phyloP scores from a whole-genome alignment of 2,113 vertebrate species.

The Microtus pennsylvanicus region DNA sequence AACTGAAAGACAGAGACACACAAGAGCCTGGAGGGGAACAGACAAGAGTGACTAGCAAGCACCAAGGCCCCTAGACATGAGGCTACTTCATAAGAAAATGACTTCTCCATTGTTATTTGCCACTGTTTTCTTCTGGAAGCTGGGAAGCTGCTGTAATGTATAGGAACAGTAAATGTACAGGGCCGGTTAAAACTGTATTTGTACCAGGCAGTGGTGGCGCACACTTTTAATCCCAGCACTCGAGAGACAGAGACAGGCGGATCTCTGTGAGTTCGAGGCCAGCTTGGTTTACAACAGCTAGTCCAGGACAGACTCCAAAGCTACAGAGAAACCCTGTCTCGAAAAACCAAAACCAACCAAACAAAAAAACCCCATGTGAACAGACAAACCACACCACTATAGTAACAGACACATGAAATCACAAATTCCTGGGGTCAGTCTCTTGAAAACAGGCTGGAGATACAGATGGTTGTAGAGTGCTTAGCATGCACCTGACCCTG shows the following conservation, averaged over 20 bases:
- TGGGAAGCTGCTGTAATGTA: conserved; percentile 10
- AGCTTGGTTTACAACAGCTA: too few relatives aligned
- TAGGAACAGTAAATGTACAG: conserved; percentile 17
- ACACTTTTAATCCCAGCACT: too few relatives aligned
- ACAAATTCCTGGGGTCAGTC: not conserved
- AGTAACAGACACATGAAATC: conserved; percentile 5
- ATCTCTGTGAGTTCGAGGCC: too few relatives aligned
- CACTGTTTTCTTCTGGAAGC: not conserved
- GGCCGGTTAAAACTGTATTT: not conserved
- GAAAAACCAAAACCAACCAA: too few relatives aligned
- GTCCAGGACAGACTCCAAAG: too few relatives aligned
- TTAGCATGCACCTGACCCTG: not conserved
- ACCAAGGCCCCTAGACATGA: not conserved
- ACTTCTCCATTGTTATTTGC: not conserved
- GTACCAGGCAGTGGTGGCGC: too few relatives aligned
- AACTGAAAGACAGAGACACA: conserved; percentile 3
- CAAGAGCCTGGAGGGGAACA: not conserved
- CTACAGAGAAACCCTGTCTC: too few relatives aligned
- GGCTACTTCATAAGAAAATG: not conserved
- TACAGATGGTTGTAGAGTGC: not conserved
- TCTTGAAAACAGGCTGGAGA: conserved; percentile 5
- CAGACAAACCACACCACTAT: not conserved
- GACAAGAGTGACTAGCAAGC: not conserved
- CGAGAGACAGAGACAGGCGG: too few relatives aligned
- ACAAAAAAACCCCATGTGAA: not conserved